phyloP scores from a whole-genome alignment of 2,113 vertebrate species.

The Melanocharis versteri region DNA sequence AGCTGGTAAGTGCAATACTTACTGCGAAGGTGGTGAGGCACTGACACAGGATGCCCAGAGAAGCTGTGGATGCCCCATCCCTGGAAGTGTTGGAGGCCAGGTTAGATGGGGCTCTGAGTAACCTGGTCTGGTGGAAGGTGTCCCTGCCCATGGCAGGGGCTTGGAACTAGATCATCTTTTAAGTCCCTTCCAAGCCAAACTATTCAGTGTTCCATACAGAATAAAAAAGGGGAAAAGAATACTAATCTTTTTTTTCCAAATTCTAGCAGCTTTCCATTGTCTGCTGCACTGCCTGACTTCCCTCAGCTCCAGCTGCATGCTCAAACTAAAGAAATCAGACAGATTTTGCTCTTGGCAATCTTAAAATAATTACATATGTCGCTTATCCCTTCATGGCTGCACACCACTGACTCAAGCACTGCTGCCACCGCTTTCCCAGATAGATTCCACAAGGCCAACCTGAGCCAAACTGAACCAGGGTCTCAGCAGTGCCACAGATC shows the following conservation, averaged over 20 bases:
- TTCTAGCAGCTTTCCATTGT: background rate
- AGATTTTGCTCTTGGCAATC: background rate
- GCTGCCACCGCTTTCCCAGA: background rate
- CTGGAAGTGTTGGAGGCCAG: background rate
- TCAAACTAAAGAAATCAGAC: background rate
- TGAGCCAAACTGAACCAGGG: background rate
- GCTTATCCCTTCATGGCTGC: background rate
- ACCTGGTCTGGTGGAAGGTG: background rate
- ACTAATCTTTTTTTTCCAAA: background rate
- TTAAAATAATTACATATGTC: background rate
- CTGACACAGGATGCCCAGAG: background rate
- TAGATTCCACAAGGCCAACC: background rate
- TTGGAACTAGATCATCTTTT: background rate
- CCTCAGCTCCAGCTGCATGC: background rate
- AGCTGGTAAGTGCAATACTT: background rate
- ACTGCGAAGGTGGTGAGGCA: background rate
- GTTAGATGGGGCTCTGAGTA: background rate
- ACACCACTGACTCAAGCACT: background rate
- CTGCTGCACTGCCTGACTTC: background rate
- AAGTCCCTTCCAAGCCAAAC: background rate
- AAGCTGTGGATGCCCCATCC: background rate
- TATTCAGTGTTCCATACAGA: background rate
- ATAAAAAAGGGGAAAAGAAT: background rate
- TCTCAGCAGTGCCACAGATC: background rate
- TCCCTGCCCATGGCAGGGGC: background rate